A percentile compares a stretch with the other conserved stretches of the same genome.
phyloP scores from a whole-genome alignment of 2,113 vertebrate species.

The Prinia subflava region DNA sequence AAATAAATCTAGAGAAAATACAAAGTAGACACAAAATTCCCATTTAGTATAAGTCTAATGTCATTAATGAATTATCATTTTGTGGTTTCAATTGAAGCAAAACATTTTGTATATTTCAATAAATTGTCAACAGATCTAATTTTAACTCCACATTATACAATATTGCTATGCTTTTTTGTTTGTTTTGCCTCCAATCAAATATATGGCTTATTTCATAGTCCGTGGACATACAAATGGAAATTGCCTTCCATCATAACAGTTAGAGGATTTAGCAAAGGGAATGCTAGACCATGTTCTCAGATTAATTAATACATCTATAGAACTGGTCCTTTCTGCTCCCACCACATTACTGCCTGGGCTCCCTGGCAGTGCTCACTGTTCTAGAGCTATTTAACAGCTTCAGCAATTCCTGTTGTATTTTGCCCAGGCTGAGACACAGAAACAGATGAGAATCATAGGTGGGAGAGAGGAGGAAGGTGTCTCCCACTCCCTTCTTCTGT shows the following conservation, averaged over 20 bases:
- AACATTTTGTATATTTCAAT: not conserved
- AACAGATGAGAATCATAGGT: not conserved
- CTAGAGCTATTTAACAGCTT: not conserved
- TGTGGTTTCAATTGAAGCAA: not conserved
- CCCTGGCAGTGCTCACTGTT: not conserved
- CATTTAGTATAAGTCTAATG: not conserved
- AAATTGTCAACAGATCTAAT: not conserved
- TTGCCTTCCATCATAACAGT: not conserved
- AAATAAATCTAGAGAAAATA: not conserved
- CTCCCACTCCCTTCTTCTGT: not conserved
- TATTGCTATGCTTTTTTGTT: not conserved
- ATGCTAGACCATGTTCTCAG: not conserved
- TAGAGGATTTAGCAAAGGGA: not conserved
- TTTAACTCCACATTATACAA: not conserved
- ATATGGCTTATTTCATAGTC: not conserved
- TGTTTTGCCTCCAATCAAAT: not conserved
- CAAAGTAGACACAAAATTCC: not conserved
- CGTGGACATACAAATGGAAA: not conserved
- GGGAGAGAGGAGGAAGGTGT: not conserved
- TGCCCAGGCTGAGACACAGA: not conserved
- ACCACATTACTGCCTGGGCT: not conserved
- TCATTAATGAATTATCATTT: not conserved
- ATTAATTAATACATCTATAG: not conserved
- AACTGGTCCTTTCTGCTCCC: not conserved
- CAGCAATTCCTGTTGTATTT: not conserved